A percentile compares a stretch with the other conserved stretches of the same genome.
Evolutionary conservation across 1,140 invertebrate species (phyloP).

Genomic region (Arctopsyche grandis): DNA sequence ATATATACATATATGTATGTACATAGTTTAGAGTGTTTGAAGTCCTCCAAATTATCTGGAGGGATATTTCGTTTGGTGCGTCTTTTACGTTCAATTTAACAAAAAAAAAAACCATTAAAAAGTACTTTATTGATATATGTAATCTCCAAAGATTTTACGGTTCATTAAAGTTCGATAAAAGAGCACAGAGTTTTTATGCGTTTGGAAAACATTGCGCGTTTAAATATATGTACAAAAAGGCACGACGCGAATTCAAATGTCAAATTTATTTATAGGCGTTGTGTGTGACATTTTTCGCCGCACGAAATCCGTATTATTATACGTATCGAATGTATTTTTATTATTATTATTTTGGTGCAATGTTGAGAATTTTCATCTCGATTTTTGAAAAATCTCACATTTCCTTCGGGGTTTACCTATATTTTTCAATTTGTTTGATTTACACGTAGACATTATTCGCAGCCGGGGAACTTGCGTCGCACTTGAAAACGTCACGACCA

Average conservation of each 20-base stretch:
- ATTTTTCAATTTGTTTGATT: conserved; percentile 12
- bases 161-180: too few relatives aligned
- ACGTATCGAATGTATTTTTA: background rate
- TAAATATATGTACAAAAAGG: background rate
- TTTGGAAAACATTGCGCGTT: too few relatives aligned
- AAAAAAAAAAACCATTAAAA: too few relatives aligned
- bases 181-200: too few relatives aligned
- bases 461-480: background rate
- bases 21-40: too few relatives aligned
- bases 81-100: too few relatives aligned
- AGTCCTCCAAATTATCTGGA: too few relatives aligned
- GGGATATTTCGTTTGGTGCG: too few relatives aligned
- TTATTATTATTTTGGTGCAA: background rate
- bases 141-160: too few relatives aligned
- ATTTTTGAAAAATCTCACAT: background rate
- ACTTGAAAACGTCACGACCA: background rate
- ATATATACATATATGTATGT: too few relatives aligned
- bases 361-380: background rate
- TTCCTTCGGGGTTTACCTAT: background rate
- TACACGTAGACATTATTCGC: conserved; percentile 2
- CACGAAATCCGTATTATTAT: background rate
- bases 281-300: background rate
- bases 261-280: background rate
- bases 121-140: too few relatives aligned
- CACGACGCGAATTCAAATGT: background rate